Evolutionary conservation across 2,113 vertebrate species (phyloP).

Genomic region (Rhea americana): DNA sequence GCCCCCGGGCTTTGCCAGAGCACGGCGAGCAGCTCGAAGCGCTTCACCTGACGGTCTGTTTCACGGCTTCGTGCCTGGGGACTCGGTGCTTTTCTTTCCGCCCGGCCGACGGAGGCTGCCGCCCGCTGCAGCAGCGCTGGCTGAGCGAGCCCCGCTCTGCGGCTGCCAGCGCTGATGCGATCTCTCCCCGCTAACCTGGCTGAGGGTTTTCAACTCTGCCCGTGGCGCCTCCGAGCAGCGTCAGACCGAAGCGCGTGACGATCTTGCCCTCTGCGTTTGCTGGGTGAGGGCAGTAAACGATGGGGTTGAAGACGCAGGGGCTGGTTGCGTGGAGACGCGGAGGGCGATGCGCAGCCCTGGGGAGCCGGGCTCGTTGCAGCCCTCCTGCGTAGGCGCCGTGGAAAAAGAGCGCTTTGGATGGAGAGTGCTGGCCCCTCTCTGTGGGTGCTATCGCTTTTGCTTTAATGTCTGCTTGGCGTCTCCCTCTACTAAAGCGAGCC

Average conservation of each 20-base stretch:
- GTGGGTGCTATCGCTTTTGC: fast-evolving
- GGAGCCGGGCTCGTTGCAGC: no score
- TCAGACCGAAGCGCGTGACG: fast-evolving
- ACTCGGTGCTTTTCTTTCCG: not conserved
- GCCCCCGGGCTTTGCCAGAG: not conserved
- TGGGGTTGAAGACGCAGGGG: not conserved
- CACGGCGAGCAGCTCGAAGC: fast-evolving
- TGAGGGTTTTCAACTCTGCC: not conserved
- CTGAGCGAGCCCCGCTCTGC: fast-evolving
- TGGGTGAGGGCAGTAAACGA: not conserved
- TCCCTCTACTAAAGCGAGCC: not conserved
- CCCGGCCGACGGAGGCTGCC: not conserved
- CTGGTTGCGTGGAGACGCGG: fast-evolving
- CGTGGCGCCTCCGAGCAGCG: fast-evolving
- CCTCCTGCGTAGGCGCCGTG: not conserved
- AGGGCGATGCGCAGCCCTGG: not conserved
- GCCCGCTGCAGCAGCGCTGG: fast-evolving
- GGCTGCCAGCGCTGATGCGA: not conserved
- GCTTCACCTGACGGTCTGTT: not conserved
- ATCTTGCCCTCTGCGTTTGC: fast-evolving
- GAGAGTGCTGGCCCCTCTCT: not conserved
- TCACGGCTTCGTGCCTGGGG: not conserved
- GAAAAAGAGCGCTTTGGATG: fast-evolving
- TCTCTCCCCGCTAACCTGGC: not conserved
- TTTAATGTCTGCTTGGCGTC: fast-evolving